Evolutionary conservation across 2,113 vertebrate genomes (phyloP), one percentile per base, ranked within the genome.

Genomic region (Eubucco bourcierii): DNA sequence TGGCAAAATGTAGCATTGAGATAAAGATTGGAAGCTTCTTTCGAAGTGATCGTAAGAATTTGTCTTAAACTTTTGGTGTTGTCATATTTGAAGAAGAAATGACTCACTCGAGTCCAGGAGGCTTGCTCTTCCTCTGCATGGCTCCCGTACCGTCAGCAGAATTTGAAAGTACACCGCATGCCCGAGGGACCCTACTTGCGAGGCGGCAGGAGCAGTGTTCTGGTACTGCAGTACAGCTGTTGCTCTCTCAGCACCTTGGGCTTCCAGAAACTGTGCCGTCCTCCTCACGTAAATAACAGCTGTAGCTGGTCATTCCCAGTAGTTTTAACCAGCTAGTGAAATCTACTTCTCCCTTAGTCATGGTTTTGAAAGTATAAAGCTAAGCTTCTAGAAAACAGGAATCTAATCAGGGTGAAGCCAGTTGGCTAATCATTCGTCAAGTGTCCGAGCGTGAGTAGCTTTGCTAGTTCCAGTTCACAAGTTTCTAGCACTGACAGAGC

Each of bases 81-180:
- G 58, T 37, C 24, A 25, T 4, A 52, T 52, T 25, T 53, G 29
- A 44, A 53, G 31, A 63, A 50, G 27, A 84, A 78, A 12, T 27
- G 3, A 19, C 2, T 60, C 21, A 3, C 3, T 44, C 14, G 11
- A 16, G 7, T 70, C 24, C 13, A 1, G 2, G 41, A 47, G 41
- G 33, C 15, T 1, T 5, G 31, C 12, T 59, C 2, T 83, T 90
- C 31, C 37, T 72, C 11, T 60, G 0, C 53, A 10, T 15, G 14
- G 6, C 16, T 73, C 80, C 50, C 8, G 29, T 84, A 41, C 29
- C 27, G 18, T 59, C 29, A 77, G 41, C 14, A 11, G 67, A 65
- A 63, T 63, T 59, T 82, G 44, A 39, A 82, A 82, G 46, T 52
- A 6, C 0, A 1, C 12, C 0, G 2, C 1, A 23, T 71, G 63